Base-by-base conservation (phyloP, 2,888 invertebrate species). In the Alloplasta piceator region DNA sequence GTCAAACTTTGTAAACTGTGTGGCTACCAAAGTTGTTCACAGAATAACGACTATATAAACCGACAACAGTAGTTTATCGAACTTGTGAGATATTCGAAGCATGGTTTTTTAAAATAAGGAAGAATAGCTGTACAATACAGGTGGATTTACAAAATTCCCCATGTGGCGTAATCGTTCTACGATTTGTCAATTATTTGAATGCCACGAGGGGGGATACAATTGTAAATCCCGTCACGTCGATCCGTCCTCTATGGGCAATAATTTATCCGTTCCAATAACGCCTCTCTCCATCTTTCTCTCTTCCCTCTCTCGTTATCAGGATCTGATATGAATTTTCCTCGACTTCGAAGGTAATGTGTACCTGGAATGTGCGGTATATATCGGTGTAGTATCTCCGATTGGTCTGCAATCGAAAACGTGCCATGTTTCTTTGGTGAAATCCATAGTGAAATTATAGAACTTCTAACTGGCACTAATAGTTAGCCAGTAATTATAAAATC, bases 201-300 rank as follows among this genome's bases (percentile, higher is more conserved):
- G 16, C 52, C 41, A 38, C 16, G 26, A 12, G 14, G 36, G 14
- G 36, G 43, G 12, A 41, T 46, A 72, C 43, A 77, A 85, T 84
- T 84, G 80, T 84, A 83, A 87, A 87, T 84, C 83, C 82, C 72
- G 82, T 85, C 85, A 84, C 85, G 85, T 85, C 84, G 83, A 79
- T 84, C 72, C 70, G 68, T 56, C 41, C 71, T 68, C 70, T 43
- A 46, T 5, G 63, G 60, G 66, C 66, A 78, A 87, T 87, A 85
- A 87, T 85, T 87, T 84, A 85, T 83, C 81, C 78, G 52, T 26
- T 26, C 77, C 80, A 72, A 82, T 84, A 84, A 78, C 82, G 78
- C 64, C 4, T 12, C 41, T 55, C 1, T 26, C 26, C 3, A 2
- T 26, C 26, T 26, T 26, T 26, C 26, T 26, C 26, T 26, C 3